Evolutionary conservation across 2,888 invertebrate species (phyloP).

Genomic region (Cosmopolites sordidus): DNA sequence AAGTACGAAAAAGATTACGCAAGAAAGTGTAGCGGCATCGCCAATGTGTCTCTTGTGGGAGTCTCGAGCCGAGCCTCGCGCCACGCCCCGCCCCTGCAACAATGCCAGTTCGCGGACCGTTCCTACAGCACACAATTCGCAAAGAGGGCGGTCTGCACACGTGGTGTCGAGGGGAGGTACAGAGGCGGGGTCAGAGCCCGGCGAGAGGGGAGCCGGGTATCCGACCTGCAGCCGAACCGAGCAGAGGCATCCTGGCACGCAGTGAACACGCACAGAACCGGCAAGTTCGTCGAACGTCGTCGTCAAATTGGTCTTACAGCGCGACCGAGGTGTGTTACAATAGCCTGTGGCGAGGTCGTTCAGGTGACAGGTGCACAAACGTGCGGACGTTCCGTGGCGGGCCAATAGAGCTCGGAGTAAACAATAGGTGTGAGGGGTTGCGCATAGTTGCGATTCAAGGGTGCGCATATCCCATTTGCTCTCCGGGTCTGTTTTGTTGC

Average conservation of each 20-base stretch:
- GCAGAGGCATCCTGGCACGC: conserved; percentile 49
- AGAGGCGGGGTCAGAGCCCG: conserved; percentile 38
- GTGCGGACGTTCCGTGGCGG: conserved; percentile 27
- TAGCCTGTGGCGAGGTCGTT: conserved; percentile 32
- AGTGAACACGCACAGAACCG: conserved; percentile 43
- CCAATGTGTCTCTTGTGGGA: conserved; percentile 44
- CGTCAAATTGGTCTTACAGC: background rate
- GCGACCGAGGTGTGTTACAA: conserved; percentile 24
- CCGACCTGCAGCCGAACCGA: conserved; percentile 24
- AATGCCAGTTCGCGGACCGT: conserved; percentile 48
- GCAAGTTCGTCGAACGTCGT: conserved; percentile 20
- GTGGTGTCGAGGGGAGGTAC: conserved; percentile 45
- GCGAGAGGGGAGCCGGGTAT: conserved; percentile 15
- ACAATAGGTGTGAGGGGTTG: conserved; percentile 45
- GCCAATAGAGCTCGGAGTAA: conserved; percentile 33
- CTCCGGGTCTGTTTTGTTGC: conserved; percentile 38
- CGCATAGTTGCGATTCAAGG: conserved; percentile 37
- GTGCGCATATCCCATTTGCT: conserved; percentile 33
- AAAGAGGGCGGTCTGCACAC: conserved; percentile 45
- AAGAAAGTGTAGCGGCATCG: conserved; percentile 24
- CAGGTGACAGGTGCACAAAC: conserved; percentile 35
- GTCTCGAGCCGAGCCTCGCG: conserved; percentile 23
- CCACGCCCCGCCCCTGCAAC: conserved; percentile 39
- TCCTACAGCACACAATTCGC: conserved; percentile 42
- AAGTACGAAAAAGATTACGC: conserved; percentile 30